Evolutionary conservation across 2,113 vertebrate species (phyloP).

Genomic region (Okapia johnstoni): DNA sequence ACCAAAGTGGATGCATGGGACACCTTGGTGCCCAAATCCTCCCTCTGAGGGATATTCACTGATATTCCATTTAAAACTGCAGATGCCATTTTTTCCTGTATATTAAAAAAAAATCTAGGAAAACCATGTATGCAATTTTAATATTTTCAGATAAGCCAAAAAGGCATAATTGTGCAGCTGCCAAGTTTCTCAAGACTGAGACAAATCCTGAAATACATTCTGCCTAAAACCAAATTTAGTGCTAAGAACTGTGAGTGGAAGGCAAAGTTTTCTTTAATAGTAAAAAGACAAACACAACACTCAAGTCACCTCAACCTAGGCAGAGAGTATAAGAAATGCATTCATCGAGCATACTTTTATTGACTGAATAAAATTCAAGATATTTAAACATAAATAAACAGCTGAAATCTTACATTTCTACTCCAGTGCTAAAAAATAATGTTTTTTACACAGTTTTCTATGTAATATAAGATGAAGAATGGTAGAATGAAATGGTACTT

Average conservation of each 20-base stretch:
- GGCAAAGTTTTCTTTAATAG: slow-evolving; percentile 54
- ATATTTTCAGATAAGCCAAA: slow-evolving; percentile 14
- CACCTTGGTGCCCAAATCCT: slow-evolving; percentile 51
- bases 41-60: slow-evolving; percentile 52
- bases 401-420: slow-evolving; percentile 55
- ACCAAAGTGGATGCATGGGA: neutral
- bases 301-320: slow-evolving; percentile 46
- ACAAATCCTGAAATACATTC: neutral
- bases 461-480: slow-evolving; percentile 75
- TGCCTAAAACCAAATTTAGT: slow-evolving; percentile 25
- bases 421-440: slow-evolving; percentile 72
- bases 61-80: slow-evolving; percentile 50
- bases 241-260: neutral
- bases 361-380: slow-evolving; percentile 76
- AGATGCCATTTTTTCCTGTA: slow-evolving; percentile 18
- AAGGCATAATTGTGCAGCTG: neutral
- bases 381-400: slow-evolving; percentile 76
- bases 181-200: neutral
- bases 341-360: slow-evolving; percentile 72
- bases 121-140: slow-evolving; percentile 49
- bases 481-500: slow-evolving; percentile 74
- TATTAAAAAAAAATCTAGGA: slow-evolving; percentile 44
- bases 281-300: slow-evolving; percentile 34
- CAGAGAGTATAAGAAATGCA: slow-evolving; percentile 63
- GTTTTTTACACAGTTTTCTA: slow-evolving; percentile 75